These are phyloP conservation scores for Acleris literana DNA, from an alignment of 2,888 invertebrate genomes.

Conservation along the genomic window DNA sequence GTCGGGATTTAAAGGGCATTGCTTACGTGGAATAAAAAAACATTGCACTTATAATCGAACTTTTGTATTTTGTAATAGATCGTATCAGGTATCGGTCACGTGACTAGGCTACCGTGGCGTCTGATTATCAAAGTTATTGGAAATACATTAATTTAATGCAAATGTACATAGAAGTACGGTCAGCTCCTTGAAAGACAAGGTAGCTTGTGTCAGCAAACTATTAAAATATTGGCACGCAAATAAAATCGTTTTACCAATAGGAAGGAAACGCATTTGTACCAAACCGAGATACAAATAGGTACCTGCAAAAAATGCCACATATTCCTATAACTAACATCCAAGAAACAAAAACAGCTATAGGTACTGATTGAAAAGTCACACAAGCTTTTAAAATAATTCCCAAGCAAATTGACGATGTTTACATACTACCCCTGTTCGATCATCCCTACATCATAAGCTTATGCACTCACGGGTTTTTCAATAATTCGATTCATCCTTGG, in stretches of 20 bases:
- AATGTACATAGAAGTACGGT: too few species aligned
- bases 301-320: not conserved
- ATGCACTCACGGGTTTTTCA: conserved; percentile 51
- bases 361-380: conserved; percentile 15
- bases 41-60: conserved; percentile 72
- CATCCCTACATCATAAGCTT: conserved; percentile 47
- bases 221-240: too few species aligned
- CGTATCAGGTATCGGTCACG: conserved; percentile 70
- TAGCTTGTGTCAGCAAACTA: too few species aligned
- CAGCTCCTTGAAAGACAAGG: too few species aligned
- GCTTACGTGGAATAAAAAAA: conserved; percentile 77
- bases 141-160: not conserved
- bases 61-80: conserved; percentile 58
- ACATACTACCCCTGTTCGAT: conserved; percentile 51
- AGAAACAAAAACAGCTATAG: conserved; percentile 3
- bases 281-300: too few species aligned
- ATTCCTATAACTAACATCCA: conserved; percentile 2
- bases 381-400: conserved; percentile 28
- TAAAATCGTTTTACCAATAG: too few species aligned
- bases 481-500: conserved; percentile 65
- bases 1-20: conserved; percentile 84
- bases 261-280: too few species aligned
- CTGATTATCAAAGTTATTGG: conserved; percentile 46
- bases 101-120: conserved; percentile 49
- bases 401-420: conserved; percentile 44